Base-by-base conservation (phyloP, 2,113 vertebrate genomes). In the Carassius carassius region DNA sequence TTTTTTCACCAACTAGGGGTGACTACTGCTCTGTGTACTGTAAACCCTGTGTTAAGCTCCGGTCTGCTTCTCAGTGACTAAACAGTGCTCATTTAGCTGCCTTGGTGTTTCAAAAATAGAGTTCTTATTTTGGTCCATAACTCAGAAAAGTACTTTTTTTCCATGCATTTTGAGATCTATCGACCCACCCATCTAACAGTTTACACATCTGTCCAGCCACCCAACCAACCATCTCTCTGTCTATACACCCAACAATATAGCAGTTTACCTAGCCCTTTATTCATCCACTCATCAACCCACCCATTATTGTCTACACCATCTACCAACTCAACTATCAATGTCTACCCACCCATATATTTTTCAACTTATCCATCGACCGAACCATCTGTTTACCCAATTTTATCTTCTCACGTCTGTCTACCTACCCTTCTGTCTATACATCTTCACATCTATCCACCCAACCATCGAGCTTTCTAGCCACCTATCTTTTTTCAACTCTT, bases 1-100 rank as follows among this genome's bases (percentile, higher is more conserved):
- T 85, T 87, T 88, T 91, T 93, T 93, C 89, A 92, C 86, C 19
- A 12, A 25, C 65, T 51, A 32, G 84, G 84, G 89, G 70, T 86
- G 54, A 77, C 83, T 35, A 63, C 19, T 78, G 69, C 78, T 67
- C 80, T 79, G 79, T 87, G 81, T 37, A 37, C 35, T 37, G 35
- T 79, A 89, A 90, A 76, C 87, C 83, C 29, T 3, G 29, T 29
- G 35, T 83, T 81, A 83, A 4, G 79, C 75, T 76, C 49, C 44
- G 60, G 51, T 81, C 78, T 88, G 76, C n/a, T 51, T 51, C 58
- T 78, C 58, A n/a, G 58, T 69, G 37, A 78, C 73, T 58, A 19
- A 63, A 37, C 23, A 37, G n/a, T 74, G 29, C n/a, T 58, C 11
- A 29, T 76, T 79, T 58, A 51, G 49, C 32, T 35, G 23, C n/a